Conservation (phyloP, 2,888 invertebrate genomes). For the Empis livida region DNA sequence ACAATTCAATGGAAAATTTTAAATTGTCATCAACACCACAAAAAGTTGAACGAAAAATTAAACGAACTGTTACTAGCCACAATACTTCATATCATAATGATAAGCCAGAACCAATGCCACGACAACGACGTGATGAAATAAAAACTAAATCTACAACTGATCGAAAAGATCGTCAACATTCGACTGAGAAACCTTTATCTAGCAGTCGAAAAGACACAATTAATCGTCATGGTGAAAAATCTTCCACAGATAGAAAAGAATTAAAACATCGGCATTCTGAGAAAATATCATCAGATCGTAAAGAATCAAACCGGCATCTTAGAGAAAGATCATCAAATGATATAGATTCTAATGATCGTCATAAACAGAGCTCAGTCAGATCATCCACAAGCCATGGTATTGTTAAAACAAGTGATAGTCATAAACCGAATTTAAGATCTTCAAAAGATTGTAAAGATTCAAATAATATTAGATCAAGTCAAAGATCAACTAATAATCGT, state of each 20-base stretch:
- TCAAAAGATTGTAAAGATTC: no score
- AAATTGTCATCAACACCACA: background rate
- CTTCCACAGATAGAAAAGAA: background rate
- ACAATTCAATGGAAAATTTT: conserved; percentile 11
- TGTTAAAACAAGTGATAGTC: no score
- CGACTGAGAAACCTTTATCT: no score
- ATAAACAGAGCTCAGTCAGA: no score
- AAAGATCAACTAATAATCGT: no score
- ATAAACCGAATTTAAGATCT: no score
- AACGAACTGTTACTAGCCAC: conserved; percentile 7
- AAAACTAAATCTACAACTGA: background rate
- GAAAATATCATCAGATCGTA: background rate
- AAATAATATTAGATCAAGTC: background rate
- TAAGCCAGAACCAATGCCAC: background rate
- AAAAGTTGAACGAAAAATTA: background rate
- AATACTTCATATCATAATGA: conserved; percentile 13
- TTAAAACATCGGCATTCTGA: background rate
- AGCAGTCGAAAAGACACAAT: no score
- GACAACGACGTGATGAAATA: background rate
- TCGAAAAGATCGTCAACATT: background rate
- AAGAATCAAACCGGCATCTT: background rate
- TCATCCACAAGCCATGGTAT: no score
- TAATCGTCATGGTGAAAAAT: no score
- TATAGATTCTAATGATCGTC: no score
- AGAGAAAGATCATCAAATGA: no score